Percentiles rank a stretch among this genome's conserved stretches.
These are phyloP conservation scores for Catocala sponsa DNA, from an alignment of 2,888 invertebrate species.

Conservation along the genomic window DNA sequence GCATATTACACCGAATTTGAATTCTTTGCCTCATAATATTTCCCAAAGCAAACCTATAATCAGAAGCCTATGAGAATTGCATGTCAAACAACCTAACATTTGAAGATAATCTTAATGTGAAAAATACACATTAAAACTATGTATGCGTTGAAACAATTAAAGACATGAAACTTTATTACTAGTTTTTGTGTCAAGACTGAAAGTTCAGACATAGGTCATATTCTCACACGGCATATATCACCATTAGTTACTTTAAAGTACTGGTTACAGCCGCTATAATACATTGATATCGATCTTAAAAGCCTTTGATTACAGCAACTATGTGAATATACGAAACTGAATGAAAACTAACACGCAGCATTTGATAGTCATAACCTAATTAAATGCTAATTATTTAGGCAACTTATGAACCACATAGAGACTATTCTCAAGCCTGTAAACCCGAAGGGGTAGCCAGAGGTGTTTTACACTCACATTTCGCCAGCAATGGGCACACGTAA, in stretches of 20 bases:
- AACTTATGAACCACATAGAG: too few relatives aligned
- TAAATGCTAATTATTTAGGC: too few relatives aligned
- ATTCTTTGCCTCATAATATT: too few relatives aligned
- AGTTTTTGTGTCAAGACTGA: conserved; percentile 41
- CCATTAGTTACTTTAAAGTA: conserved; percentile 28
- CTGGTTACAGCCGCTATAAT: background rate
- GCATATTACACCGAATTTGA: too few relatives aligned
- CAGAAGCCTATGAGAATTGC: too few relatives aligned
- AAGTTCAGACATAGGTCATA: conserved; percentile 43
- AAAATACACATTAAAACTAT: background rate
- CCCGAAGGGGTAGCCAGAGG: too few relatives aligned
- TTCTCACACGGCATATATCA: conserved; percentile 35
- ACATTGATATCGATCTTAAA: conserved; percentile 28
- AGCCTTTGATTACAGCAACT: conserved; percentile 30
- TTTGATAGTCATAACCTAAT: background rate
- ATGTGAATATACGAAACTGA: conserved; percentile 19
- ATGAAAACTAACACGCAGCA: conserved; percentile 34
- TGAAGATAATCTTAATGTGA: background rate
- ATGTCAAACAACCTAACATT: too few relatives aligned
- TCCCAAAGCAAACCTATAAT: too few relatives aligned
- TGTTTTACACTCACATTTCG: too few relatives aligned
- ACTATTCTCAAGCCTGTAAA: too few relatives aligned
- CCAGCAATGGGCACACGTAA: too few relatives aligned
- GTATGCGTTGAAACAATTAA: background rate
- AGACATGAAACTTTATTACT: background rate